phyloP scores from a whole-genome alignment of 2,797 vertebrate genomes.

The Pachyuromys duprasi region DNA sequence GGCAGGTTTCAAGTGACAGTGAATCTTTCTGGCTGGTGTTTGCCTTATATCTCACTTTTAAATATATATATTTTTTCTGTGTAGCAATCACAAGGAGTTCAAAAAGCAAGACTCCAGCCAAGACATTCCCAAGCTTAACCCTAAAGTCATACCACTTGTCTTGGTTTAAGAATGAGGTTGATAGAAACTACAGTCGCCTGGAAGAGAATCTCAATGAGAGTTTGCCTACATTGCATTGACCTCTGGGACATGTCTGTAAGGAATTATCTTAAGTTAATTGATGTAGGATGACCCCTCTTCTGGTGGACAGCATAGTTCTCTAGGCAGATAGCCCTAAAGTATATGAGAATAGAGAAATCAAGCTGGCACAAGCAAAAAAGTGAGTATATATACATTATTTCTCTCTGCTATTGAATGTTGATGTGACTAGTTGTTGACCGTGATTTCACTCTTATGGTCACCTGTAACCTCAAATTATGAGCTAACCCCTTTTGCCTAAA shows the following conservation, averaged over 20 bases:
- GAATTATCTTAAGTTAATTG: neutral
- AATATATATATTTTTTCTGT: neutral
- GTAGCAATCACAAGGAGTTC: neutral
- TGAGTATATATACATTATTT: neutral
- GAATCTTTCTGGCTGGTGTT: neutral
- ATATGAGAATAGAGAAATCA: neutral
- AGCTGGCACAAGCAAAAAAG: neutral
- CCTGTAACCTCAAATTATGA: neutral
- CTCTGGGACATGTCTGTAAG: neutral
- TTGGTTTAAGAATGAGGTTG: neutral
- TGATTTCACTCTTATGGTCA: neutral
- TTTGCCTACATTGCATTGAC: neutral
- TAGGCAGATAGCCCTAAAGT: too few relatives aligned
- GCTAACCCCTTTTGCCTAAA: neutral
- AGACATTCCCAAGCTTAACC: neutral
- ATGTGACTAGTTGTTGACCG: neutral
- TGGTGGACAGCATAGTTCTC: neutral
- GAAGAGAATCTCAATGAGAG: neutral
- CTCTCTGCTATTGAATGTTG: neutral
- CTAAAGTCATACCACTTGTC: neutral
- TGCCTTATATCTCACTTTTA: neutral
- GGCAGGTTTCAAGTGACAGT: fast-evolving
- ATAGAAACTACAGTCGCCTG: neutral
- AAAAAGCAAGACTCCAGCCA: neutral
- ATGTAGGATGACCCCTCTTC: neutral